Conservation (phyloP, 2,888 invertebrate genomes). For the Bursaphelenchus okinawaensis region DNA sequence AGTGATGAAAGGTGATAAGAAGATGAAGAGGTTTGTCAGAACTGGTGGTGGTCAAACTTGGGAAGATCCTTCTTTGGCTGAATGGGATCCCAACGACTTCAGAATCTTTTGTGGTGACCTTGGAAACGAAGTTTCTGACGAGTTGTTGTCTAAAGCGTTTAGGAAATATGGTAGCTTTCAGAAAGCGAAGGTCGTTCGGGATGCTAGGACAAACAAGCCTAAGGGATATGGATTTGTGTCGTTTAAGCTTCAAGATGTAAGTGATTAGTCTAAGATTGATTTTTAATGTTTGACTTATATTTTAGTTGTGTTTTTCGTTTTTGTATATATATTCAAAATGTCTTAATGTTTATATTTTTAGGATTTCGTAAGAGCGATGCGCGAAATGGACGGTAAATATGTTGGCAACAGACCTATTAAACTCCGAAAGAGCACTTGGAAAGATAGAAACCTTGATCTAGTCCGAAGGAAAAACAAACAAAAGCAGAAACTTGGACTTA, state of each 20-base stretch:
- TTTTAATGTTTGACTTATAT: neutral
- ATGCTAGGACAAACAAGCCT: constrained; percentile 92
- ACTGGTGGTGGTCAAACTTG: constrained; percentile 63
- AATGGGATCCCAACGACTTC: constrained; percentile 96
- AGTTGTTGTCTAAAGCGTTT: constrained; percentile 88
- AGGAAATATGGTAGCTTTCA: constrained; percentile 77
- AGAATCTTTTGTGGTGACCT: constrained; percentile 98
- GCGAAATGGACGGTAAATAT: constrained; percentile 98
- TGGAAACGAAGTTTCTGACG: constrained; percentile 90
- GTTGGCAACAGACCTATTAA: constrained; percentile 98
- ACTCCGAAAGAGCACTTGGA: constrained; percentile 91
- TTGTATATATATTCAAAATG: neutral
- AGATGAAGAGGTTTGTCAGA: constrained; percentile 52
- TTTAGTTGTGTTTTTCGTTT: neutral
- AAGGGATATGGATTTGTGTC: constrained; percentile 98
- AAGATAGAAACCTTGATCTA: constrained; percentile 76
- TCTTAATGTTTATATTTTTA: constrained; percentile 60
- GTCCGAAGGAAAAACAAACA: constrained; percentile 93
- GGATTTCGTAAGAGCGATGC: constrained; percentile 95
- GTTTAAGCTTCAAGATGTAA: constrained; percentile 67
- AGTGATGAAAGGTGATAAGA: constrained; percentile 47
- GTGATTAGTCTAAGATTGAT: too few relatives aligned
- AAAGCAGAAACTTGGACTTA: constrained; percentile 71
- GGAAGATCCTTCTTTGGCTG: constrained; percentile 87
- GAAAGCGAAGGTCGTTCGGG: constrained; percentile 87